Base-by-base conservation (phyloP, 2,888 invertebrate species). In the Orgyia antiqua region DNA sequence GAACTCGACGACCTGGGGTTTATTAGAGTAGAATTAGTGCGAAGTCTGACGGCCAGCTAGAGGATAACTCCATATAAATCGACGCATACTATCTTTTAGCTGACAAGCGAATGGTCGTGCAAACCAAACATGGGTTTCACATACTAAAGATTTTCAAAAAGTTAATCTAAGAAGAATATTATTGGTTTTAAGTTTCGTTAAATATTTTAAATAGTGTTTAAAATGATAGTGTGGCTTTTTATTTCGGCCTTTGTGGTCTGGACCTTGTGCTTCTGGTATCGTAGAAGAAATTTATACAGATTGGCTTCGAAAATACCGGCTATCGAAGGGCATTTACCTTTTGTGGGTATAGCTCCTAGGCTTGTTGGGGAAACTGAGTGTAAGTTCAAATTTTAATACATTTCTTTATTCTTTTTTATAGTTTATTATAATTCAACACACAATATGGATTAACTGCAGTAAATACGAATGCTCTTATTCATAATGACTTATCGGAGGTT, bases 321-420 rank as follows among this genome's bases (percentile, higher is more conserved):
- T 2, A 20, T 59, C 0, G 39, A 51, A 2, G 42, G 39, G 1
- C 57, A 63, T 8, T 24, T 70, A 11, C 78, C 79, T 1, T 1
- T 71, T 2, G 45, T 78, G n/a, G 80, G 82, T 1, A 9, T 73
- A 8, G 62, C 74, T 4, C 67, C 69, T 24, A 50, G 29, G 4
- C 20, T 82, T 2, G 12, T 44, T 2, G 80, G 80, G 4, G 54
- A 40, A 33, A 68, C 68, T 24, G 76, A 76, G 45, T 65, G 82
- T 79, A 45, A 58, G 64, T 43, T 20, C 30, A 8, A 9, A 23
- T 12, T 23, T 11, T 11, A 24, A 7, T n/a, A n/a, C n/a, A n/a
- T n/a, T n/a, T n/a, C n/a, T n/a, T n/a, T n/a, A n/a, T n/a, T n/a
- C n/a, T n/a, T n/a, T n/a, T n/a, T n/a, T n/a, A n/a, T n/a, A n/a